Conservation (phyloP, 2,888 invertebrate species). For the Anticlea derivata region DNA sequence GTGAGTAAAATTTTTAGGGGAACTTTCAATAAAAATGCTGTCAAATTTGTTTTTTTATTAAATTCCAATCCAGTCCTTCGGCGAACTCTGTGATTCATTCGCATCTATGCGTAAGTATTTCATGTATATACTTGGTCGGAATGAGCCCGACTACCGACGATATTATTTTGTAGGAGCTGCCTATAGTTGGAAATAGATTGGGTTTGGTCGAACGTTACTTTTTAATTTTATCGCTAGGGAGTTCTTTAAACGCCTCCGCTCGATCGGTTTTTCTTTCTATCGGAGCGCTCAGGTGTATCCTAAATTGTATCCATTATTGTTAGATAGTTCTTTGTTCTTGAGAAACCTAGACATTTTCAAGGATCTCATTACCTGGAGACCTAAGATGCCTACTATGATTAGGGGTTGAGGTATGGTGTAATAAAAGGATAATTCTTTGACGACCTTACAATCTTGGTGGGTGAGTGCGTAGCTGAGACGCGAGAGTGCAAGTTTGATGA, state of each 20-base stretch:
- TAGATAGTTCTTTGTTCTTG: background rate
- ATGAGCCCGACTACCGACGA: conserved; percentile 31
- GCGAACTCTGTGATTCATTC: background rate
- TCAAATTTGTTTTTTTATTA: no score
- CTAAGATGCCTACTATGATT: no score
- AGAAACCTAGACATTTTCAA: no score
- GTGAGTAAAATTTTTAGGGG: no score
- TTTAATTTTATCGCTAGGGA: conserved; percentile 30
- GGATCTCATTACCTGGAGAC: no score
- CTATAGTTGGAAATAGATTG: conserved; percentile 34
- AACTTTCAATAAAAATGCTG: no score
- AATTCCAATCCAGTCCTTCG: no score
- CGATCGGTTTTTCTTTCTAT: conserved; percentile 13
- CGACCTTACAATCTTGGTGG: no score
- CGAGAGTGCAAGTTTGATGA: no score
- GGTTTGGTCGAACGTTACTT: conserved; percentile 27
- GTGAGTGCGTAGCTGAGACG: no score
- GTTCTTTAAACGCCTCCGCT: conserved; percentile 22
- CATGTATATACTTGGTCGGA: conserved; percentile 42
- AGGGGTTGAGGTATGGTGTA: background rate
- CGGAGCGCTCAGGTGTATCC: background rate
- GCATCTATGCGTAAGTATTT: conserved; percentile 12
- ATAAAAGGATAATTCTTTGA: no score
- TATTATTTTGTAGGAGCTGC: conserved; percentile 31
- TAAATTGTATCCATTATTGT: conserved; percentile 1